Evolutionary conservation across 1,140 invertebrate species (phyloP).

Genomic region (Periplaneta americana): DNA sequence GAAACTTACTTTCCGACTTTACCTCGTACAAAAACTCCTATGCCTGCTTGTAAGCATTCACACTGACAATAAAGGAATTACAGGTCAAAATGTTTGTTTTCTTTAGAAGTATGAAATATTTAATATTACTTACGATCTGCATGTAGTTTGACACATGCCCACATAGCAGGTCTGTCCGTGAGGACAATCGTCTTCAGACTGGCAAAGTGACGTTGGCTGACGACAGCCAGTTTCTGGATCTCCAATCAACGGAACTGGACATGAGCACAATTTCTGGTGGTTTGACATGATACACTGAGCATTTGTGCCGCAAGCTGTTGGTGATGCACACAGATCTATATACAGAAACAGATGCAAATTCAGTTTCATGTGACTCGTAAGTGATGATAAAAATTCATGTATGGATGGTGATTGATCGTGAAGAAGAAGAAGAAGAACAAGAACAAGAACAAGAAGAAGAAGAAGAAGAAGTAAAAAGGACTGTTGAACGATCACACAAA

Average conservation of each 20-base stretch:
- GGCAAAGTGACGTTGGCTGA: slow-evolving; percentile 56
- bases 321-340: slow-evolving; percentile 59
- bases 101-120: too few relatives aligned
- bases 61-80: too few relatives aligned
- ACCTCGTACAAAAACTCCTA: too few relatives aligned
- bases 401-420: too few relatives aligned
- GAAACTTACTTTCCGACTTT: too few relatives aligned
- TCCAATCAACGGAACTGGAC: slow-evolving; percentile 63
- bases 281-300: slow-evolving; percentile 61
- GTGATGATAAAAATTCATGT: too few relatives aligned
- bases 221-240: slow-evolving; percentile 68
- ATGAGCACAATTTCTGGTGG: slow-evolving; percentile 68
- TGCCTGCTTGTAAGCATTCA: too few relatives aligned
- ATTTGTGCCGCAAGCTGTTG: slow-evolving; percentile 80
- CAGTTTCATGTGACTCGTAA: neutral
- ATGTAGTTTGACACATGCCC: slow-evolving; percentile 65
- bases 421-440: too few relatives aligned
- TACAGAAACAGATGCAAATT: neutral
- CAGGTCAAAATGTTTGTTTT: too few relatives aligned
- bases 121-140: slow-evolving; percentile 51
- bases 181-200: slow-evolving; percentile 55
- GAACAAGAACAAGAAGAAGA: too few relatives aligned
- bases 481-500: slow-evolving; percentile 1
- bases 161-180: slow-evolving; percentile 65
- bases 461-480: neutral